Evolutionary conservation across 2,113 vertebrate species (phyloP), one percentile per base, ranked within the genome.

Genomic region (Lamprologus lemairii): DNA sequence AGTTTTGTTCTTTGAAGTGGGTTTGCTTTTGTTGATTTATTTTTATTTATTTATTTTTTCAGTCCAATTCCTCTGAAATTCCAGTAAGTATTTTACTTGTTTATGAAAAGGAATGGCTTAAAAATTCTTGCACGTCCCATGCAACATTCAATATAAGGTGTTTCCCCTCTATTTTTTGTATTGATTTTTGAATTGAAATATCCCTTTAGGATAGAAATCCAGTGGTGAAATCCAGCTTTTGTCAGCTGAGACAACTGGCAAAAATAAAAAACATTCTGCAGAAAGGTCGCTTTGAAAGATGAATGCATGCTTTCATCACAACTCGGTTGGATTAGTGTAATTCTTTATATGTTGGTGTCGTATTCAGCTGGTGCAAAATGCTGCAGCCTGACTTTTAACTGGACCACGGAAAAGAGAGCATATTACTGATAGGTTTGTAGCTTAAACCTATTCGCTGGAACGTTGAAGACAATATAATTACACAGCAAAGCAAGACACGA

Each of bases 1-100:
- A 68, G 63, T 89, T 85, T 35, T 75, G 81, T 84, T 81, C 63
- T 88, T 60, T 92, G 78, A 83, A 85, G 82, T 84, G 73, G 28
- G 55, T 17, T 68, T 16, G 58, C 19, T 31, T 51, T 82, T 86
- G 40, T 49, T 47, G 16, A 19, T 28, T 49, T 49, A 42, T 19
- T 75, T 47, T 60, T 17, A 19, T 47, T 28, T 73, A 3, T 26
- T 45, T 11, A 2, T 65, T 68, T 68, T 71, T 73, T 42, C 68
- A 28, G 7, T 78, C 26, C 71, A 78, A 49, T 78, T 31, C 71
- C 45, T 78, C 16, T 33, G 33, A 33, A 33, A 33, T 33, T 33
- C 7, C 26, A 78, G 71, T 19, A 12, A 49, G 71, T 10, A 45
- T 45, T 45, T 73, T 26, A 26, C 21, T 17, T 47, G 9, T 78